Conservation (phyloP, 2,888 invertebrate genomes). For the Drosophila demipolita region DNA sequence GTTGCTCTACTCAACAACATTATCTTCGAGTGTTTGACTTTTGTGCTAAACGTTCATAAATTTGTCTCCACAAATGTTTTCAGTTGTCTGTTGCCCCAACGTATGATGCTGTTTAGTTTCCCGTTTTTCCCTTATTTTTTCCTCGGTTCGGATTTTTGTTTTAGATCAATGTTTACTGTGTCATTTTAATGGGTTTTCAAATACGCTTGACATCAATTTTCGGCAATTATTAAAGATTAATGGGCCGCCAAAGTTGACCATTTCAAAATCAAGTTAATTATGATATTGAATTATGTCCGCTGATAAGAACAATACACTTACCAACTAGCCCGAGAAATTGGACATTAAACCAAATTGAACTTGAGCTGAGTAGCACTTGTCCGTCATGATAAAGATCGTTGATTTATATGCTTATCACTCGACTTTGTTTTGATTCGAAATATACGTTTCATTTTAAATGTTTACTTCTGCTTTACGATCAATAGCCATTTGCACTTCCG, state of each 20-base stretch:
- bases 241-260: slow-evolving; percentile 61
- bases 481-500: slow-evolving; percentile 57
- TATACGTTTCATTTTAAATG: slow-evolving; percentile 13
- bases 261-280: slow-evolving; percentile 57
- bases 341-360: slow-evolving; percentile 32
- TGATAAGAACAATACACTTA: slow-evolving; percentile 42
- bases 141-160: slow-evolving; percentile 1
- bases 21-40: slow-evolving; percentile 81
- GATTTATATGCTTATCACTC: not conserved
- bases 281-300: slow-evolving; percentile 54
- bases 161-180: slow-evolving; percentile 55
- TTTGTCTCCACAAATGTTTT: slow-evolving; percentile 76
- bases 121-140: slow-evolving; percentile 17
- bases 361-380: slow-evolving; percentile 15
- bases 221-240: slow-evolving; percentile 81
- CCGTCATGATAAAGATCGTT: slow-evolving; percentile 2
- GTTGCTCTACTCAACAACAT: slow-evolving; percentile 73
- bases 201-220: slow-evolving; percentile 77
- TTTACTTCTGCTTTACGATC: slow-evolving; percentile 43
- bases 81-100: slow-evolving; percentile 49
- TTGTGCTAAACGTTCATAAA: slow-evolving; percentile 82
- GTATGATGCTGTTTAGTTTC: slow-evolving; percentile 44
- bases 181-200: slow-evolving; percentile 72
- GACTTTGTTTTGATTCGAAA: not conserved
- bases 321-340: slow-evolving; percentile 56